Conservation (phyloP, 2,888 invertebrate genomes). For the Mellilla xanthometata region DNA sequence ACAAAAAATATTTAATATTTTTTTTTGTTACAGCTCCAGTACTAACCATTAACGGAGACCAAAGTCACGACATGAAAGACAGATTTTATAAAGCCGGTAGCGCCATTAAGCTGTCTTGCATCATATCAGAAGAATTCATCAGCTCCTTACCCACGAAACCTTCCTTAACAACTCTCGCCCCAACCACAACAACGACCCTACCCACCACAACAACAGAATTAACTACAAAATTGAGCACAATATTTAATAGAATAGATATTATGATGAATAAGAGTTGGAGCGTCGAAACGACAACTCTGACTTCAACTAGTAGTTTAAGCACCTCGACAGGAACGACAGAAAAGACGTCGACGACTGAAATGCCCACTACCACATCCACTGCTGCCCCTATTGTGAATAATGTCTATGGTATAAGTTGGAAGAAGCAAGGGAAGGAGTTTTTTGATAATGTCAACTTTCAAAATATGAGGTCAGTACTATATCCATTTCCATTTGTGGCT, state of each 20-base stretch:
- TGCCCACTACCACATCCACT: conserved; percentile 51
- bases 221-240: conserved; percentile 70
- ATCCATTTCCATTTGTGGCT: not conserved
- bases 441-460: conserved; percentile 67
- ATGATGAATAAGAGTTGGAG: conserved; percentile 80
- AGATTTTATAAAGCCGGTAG: conserved; percentile 89
- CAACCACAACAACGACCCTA: conserved; percentile 53
- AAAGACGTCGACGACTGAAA: conserved; percentile 50
- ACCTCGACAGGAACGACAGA: conserved; percentile 58
- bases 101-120: conserved; percentile 86
- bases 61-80: conserved; percentile 86
- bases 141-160: conserved; percentile 54
- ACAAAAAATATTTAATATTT: too few relatives aligned
- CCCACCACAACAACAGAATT: conserved; percentile 65
- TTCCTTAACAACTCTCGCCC: conserved; percentile 47
- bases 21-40: conserved; percentile 85
- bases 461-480: conserved; percentile 64
- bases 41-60: conserved; percentile 87
- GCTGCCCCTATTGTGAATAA: conserved; percentile 62
- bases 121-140: conserved; percentile 72
- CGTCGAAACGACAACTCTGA: conserved; percentile 72
- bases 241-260: conserved; percentile 76
- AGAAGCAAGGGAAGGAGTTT: conserved; percentile 73
- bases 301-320: conserved; percentile 72
- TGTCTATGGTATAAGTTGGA: conserved; percentile 73